Conservation (phyloP, 2,797 vertebrate genomes). For the Cynodonichthys magdalenae region DNA sequence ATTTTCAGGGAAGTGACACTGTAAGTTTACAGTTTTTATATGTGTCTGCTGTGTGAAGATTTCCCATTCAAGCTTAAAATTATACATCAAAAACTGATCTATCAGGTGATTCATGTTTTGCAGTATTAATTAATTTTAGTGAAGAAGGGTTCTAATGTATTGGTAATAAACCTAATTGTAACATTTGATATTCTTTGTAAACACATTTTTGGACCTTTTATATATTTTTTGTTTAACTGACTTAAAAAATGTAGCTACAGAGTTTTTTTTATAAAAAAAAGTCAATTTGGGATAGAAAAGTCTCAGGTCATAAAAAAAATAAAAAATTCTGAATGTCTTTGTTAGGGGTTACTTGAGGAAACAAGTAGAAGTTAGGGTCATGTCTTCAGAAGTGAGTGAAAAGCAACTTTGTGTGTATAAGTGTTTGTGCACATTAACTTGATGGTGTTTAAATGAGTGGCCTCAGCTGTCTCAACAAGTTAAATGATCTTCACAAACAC, state of each 20-base stretch:
- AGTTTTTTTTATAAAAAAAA: neutral
- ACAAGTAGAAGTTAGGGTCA: constrained; percentile 9
- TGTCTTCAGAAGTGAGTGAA: constrained; percentile 34
- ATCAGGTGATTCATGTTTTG: neutral
- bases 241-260: too few species aligned
- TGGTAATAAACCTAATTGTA: neutral
- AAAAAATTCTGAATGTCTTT: neutral
- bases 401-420: constrained; percentile 18
- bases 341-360: constrained; percentile 3
- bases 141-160: neutral
- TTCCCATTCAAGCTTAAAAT: neutral
- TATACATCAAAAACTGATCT: neutral
- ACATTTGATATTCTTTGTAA: neutral
- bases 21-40: neutral
- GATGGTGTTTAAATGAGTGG: constrained; percentile 74
- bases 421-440: constrained; percentile 47
- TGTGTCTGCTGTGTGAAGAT: neutral
- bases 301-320: neutral
- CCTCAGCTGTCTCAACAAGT: constrained; percentile 78
- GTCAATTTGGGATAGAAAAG: too few species aligned
- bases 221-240: too few species aligned
- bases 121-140: neutral
- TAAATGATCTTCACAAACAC: constrained; percentile 68
- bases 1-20: neutral
- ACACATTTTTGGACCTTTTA: too few species aligned